Evolutionary conservation across 2,113 vertebrate species (phyloP).

Genomic region (Leptobrachium ailaonicum): DNA sequence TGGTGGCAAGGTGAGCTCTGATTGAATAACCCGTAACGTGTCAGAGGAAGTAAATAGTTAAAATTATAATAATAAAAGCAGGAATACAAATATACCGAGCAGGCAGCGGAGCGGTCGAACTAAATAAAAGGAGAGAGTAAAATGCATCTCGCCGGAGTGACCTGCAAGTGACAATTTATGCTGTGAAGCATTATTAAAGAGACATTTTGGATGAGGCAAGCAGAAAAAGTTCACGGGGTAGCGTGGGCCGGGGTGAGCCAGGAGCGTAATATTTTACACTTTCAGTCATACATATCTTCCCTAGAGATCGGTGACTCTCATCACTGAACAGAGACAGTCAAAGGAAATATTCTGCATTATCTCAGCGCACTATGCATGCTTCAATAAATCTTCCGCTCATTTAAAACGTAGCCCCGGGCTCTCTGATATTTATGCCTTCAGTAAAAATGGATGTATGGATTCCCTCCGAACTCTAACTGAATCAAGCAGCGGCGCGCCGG

Average conservation of each 20-base stretch:
- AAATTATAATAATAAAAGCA: no score
- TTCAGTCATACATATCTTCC: not conserved
- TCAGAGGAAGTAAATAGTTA: no score
- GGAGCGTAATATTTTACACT: conserved; percentile 1
- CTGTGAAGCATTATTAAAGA: not conserved
- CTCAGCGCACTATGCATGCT: conserved; percentile 5
- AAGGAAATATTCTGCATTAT: not conserved
- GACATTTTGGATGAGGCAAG: conserved; percentile 20
- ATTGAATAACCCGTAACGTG: no score
- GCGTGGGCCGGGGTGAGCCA: conserved; percentile 15
- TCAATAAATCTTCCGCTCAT: conserved; percentile 5
- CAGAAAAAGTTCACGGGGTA: conserved; percentile 3
- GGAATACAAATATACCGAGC: not conserved
- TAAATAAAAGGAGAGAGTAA: not conserved
- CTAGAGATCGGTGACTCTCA: conserved; percentile 14
- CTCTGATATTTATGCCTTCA: conserved; percentile 2
- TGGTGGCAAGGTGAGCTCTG: no score
- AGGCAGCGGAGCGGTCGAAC: not conserved
- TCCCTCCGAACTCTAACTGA: not conserved
- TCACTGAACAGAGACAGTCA: not conserved
- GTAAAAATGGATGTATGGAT: not conserved
- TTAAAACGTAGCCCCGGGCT: conserved; percentile 18
- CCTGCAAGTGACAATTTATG: not conserved
- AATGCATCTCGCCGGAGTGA: not conserved
- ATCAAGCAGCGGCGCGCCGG: not conserved